Base-by-base conservation (phyloP, 2,113 vertebrate genomes). In the Gymnogyps californianus region DNA sequence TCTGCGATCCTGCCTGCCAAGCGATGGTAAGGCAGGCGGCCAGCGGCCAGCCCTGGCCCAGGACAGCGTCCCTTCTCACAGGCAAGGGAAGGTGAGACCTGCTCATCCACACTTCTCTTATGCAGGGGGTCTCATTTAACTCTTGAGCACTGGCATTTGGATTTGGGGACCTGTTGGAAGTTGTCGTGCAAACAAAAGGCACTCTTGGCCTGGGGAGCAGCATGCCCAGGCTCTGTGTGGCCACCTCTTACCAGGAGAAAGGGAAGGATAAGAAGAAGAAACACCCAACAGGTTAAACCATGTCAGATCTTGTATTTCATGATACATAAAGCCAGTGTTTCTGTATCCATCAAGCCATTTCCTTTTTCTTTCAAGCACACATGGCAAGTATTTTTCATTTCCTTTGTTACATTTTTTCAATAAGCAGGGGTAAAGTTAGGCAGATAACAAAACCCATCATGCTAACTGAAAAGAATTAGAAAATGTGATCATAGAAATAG, bases 71-170 rank as follows among this genome's bases (percentile, higher is more conserved):
- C 67, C 58, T 59, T 67, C 78, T 49, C 38, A 38, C 7, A 19
- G 31, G 20, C 13, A 10, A 66, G 57, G 40, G 42, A 67, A 83
- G 24, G 51, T n/a, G 49, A 59, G 13, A 72, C 29, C 31, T 0
- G 1, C 44, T 71, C 57, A 61, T 72, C 16, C 1, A 0, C 40
- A 15, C 18, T 16, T 47, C 42, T 70, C 8, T 19, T 18, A 5
- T 18, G n/a, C 24, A 44, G 26, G 8, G 6, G 28, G 29, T 34
- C 52, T 79, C 49, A 16, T 71, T 80, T 66, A 70, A 32, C 58
- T 46, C 25, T n/a, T 28, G 21, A 91, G 42, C 15, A 1, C 25
- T 16, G 34, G 18, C 25, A 18, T 38, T 62, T 51, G 34, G 46
- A 72, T 82, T 10, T 29, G 55, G 28, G 66, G 32, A 36, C 6